Evolutionary conservation across 1,140 invertebrate genomes (phyloP).

Genomic region (Bombus impatiens): DNA sequence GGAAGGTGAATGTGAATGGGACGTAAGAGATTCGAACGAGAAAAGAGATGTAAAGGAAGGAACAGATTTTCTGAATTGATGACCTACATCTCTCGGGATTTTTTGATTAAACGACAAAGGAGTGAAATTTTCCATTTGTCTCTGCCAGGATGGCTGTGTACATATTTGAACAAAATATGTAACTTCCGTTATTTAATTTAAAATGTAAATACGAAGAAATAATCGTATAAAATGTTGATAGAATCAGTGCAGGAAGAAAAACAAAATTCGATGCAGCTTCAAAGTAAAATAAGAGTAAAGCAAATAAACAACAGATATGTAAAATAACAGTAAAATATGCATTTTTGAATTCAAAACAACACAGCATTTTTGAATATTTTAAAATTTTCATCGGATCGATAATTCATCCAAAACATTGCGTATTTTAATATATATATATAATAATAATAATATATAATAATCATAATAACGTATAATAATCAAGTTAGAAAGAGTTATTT

Average conservation of each 20-base stretch:
- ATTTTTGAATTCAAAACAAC: neutral
- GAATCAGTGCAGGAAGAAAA: neutral
- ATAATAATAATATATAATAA: no score
- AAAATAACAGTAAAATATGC: neutral
- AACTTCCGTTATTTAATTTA: neutral
- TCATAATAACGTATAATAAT: no score
- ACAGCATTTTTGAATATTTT: neutral
- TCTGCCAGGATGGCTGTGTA: neutral
- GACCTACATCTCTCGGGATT: neutral
- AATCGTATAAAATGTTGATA: neutral
- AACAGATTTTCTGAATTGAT: neutral
- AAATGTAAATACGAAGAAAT: neutral
- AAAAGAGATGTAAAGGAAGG: neutral
- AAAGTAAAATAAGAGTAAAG: neutral
- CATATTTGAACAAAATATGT: neutral
- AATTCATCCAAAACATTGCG: neutral
- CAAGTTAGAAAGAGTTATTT: neutral
- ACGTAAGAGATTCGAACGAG: neutral
- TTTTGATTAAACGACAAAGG: slow-evolving; percentile 2
- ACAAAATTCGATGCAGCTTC: neutral
- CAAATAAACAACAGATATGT: no score
- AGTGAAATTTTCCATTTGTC: neutral
- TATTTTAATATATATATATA: no score
- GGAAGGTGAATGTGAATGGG: neutral
- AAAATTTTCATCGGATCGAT: neutral